Conservation (phyloP, 2,888 invertebrate species). For the Rhagonycha lutea region DNA sequence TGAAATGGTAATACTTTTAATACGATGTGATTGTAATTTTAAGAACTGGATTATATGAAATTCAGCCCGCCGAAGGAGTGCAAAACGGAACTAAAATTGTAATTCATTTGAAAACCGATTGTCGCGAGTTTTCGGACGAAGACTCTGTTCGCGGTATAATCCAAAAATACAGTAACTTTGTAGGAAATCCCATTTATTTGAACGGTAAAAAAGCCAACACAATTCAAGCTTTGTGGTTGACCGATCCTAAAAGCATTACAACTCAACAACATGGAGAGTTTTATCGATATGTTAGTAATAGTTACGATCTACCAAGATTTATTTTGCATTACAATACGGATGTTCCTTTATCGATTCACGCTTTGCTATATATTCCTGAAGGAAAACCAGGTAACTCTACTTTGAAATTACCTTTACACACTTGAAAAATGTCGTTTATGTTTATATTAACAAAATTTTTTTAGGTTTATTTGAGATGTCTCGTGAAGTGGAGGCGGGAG, state of each 20-base stretch:
- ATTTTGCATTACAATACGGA: conserved; percentile 91
- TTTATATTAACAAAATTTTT: not conserved
- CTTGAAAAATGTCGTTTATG: too few species aligned
- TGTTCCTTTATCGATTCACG: conserved; percentile 87
- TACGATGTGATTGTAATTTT: not conserved
- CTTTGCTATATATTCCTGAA: conserved; percentile 92
- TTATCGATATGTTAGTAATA: conserved; percentile 85
- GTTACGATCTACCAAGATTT: conserved; percentile 87
- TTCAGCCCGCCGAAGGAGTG: conserved; percentile 83
- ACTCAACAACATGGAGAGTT: conserved; percentile 89
- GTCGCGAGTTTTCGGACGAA: conserved; percentile 88
- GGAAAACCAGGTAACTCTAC: conserved; percentile 60
- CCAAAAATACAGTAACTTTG: conserved; percentile 96
- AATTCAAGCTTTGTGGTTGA: conserved; percentile 89
- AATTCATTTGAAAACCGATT: conserved; percentile 84
- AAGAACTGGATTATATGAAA: conserved; percentile 86
- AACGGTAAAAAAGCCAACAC: conserved; percentile 90
- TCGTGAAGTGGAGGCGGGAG: conserved; percentile 80
- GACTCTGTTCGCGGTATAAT: conserved; percentile 82
- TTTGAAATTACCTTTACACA: not conserved
- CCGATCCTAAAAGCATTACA: conserved; percentile 87
- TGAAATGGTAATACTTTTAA: not conserved
- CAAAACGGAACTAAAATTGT: conserved; percentile 92
- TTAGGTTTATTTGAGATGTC: conserved; percentile 85
- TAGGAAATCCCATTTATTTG: conserved; percentile 88